A percentile compares a stretch with the other conserved stretches of the same genome.
These are phyloP conservation scores for Watsonalla binaria DNA, from an alignment of 2,888 invertebrate genomes.

Conservation along the genomic window DNA sequence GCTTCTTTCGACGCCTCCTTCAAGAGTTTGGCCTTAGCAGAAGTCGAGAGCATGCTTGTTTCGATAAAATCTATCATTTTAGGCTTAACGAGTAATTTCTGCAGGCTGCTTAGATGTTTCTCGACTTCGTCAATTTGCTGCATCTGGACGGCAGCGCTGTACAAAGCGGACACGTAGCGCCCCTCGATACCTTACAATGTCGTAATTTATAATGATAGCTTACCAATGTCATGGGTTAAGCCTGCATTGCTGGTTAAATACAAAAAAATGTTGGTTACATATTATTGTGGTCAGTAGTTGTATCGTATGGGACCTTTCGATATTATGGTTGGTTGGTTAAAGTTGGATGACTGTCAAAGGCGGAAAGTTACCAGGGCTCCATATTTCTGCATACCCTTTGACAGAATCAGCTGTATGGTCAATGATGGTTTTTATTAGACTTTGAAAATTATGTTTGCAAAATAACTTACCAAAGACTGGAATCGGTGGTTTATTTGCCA, in stretches of 20 bases:
- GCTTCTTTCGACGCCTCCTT: constrained; percentile 36
- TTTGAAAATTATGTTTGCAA: neutral
- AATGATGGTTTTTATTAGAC: too few species aligned
- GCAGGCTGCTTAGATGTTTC: constrained; percentile 34
- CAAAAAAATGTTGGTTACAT: too few species aligned
- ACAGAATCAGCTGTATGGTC: too few species aligned
- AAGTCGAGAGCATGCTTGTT: constrained; percentile 46
- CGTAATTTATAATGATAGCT: too few species aligned
- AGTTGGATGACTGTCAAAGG: too few species aligned
- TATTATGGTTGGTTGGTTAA: too few species aligned
- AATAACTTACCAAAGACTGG: constrained; percentile 48
- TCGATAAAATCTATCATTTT: constrained; percentile 53
- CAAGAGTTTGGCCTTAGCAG: constrained; percentile 46
- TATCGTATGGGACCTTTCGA: too few species aligned
- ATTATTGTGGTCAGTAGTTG: too few species aligned
- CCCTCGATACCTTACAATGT: constrained; percentile 49
- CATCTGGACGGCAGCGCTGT: constrained; percentile 48
- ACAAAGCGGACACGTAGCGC: constrained; percentile 57
- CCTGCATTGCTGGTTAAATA: too few species aligned
- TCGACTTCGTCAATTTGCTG: constrained; percentile 51
- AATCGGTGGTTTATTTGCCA: constrained; percentile 39
- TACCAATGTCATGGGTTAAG: too few species aligned
- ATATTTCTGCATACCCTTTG: too few species aligned
- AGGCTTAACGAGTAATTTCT: constrained; percentile 42
- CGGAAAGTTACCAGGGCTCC: too few species aligned